Conservation (phyloP, 2,888 invertebrate species). For the Spodoptera littoralis region DNA sequence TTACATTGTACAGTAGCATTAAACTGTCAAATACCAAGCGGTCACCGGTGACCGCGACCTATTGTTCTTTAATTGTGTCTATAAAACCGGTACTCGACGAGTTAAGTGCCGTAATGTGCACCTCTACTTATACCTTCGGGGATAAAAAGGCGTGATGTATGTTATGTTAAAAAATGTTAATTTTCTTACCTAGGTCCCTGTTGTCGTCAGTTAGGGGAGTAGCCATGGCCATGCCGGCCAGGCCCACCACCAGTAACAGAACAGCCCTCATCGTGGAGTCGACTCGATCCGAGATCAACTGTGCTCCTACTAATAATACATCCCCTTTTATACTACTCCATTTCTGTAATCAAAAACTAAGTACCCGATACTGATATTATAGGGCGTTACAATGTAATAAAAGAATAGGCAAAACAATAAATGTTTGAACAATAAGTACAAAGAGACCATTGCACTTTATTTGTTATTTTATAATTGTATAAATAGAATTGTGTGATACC, state of each 20-base stretch:
- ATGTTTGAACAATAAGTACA: constrained; percentile 24
- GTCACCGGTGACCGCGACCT: too few relatives aligned
- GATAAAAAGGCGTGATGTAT: too few relatives aligned
- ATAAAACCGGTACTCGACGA: too few relatives aligned
- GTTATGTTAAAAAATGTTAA: neutral
- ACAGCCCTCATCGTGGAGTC: constrained; percentile 78
- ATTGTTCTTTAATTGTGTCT: too few relatives aligned
- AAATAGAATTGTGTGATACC: too few relatives aligned
- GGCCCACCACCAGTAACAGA: constrained; percentile 71
- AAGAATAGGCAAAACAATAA: constrained; percentile 27
- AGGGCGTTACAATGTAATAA: constrained; percentile 38
- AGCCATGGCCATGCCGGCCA: constrained; percentile 79
- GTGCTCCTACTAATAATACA: constrained; percentile 51
- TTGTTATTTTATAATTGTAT: constrained; percentile 14
- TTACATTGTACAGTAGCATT: too few relatives aligned
- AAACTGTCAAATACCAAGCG: too few relatives aligned
- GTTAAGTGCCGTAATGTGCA: too few relatives aligned
- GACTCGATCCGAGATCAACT: constrained; percentile 72
- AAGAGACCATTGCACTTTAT: neutral
- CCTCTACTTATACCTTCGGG: too few relatives aligned
- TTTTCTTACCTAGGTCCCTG: constrained; percentile 66
- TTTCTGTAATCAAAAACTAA: constrained; percentile 24
- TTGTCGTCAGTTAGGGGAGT: constrained; percentile 70
- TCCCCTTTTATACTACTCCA: constrained; percentile 67
- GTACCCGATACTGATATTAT: constrained; percentile 29